Evolutionary conservation across 2,113 vertebrate species (phyloP), one percentile per base, ranked within the genome.

Genomic region (Megalops atlanticus): DNA sequence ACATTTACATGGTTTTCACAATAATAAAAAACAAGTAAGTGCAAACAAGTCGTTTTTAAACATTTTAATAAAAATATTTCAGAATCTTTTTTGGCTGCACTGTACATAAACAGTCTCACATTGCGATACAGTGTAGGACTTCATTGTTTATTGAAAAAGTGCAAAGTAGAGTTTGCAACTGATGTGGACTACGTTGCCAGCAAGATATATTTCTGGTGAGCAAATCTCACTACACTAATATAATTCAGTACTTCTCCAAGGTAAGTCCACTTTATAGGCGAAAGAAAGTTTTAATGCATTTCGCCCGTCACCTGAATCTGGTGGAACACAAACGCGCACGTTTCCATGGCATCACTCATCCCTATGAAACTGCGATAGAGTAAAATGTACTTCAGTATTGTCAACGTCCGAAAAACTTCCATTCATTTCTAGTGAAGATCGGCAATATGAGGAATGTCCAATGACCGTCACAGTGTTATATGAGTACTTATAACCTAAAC

Each of bases 81-180:
- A 80, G 24, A n/a, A 31, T 81, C 75, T 18, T 35, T 82, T 85
- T 81, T 79, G 80, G 76, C 45, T 82, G 81, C 77, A 70, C 74
- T 82, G 81, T 68, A 79, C 78, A 84, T 86, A 81, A 82, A 81
- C 81, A 81, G 80, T 84, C 83, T 72, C 40, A 80, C 76, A 72
- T 81, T n/a, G 80, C 52, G 76, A 64, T 80, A 86, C 84, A 74
- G 79, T 77, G 69, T 79, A 76, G 72, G 70, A 72, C 71, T 68
- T 54, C 74, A 54, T 74, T 69, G 47, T 74, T 41, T 68, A 39
- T 78, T 77, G 14, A 69, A 64, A 70, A 84, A 83, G 82, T 84
- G 77, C 45, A 81, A 64, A 54, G 49, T 77, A 77, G 71, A 70
- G 33, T 82, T 74, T 82, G n/a, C 52, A 70, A 47, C 54, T 45